These are phyloP conservation scores for Neomorphus geoffroyi DNA, from an alignment of 2,797 vertebrate genomes.

Conservation along the genomic window DNA sequence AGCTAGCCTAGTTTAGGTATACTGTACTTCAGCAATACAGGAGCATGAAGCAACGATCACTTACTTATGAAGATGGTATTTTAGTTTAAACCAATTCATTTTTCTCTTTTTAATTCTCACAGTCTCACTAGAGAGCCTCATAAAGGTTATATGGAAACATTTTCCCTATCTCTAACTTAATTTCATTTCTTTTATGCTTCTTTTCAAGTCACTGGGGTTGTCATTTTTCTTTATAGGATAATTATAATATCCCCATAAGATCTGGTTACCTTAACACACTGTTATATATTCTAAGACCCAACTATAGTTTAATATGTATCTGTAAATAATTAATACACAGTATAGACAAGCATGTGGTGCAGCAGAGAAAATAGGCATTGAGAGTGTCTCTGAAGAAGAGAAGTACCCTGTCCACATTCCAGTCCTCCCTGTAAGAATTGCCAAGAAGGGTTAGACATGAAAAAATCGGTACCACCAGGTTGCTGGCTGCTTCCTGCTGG, in stretches of 20 bases:
- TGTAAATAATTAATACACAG: constrained; percentile 34
- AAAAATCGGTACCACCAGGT: background rate
- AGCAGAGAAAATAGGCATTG: background rate
- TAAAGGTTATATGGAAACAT: constrained; percentile 17
- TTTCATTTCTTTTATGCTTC: constrained; percentile 30
- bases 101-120: background rate
- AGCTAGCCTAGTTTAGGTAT: background rate
- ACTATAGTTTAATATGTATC: background rate
- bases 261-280: constrained; percentile 1
- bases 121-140: background rate
- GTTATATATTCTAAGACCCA: background rate
- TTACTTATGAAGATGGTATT: background rate
- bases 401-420: background rate
- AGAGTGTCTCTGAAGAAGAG: background rate
- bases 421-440: background rate
- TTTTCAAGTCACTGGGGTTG: background rate
- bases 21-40: background rate
- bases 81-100: background rate
- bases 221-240: constrained; percentile 35
- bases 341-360: background rate
- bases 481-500: background rate
- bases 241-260: background rate
- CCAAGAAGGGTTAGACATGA: background rate
- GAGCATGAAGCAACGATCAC: background rate
- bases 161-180: background rate